Evolutionary conservation across 2,797 vertebrate genomes (phyloP), one percentile per base, ranked within the genome.

Genomic region (Acanthornis magna): DNA sequence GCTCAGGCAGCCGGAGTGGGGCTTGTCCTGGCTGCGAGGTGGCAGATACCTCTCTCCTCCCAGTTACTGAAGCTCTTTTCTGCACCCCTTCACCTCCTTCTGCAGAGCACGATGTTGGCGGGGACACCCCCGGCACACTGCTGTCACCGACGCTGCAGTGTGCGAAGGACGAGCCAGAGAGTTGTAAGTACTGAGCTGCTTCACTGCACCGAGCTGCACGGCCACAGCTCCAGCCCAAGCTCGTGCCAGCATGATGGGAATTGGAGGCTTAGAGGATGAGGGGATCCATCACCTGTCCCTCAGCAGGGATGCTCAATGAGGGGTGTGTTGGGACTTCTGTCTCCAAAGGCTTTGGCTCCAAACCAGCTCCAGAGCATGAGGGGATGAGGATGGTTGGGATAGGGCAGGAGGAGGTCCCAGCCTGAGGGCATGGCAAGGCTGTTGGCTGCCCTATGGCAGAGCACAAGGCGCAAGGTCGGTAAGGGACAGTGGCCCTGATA

Each of bases 121-220:
- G 8, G 38, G 75, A 79, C 2, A 1, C 32, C 23, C 2, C 4
- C 0, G 18, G 10, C 16, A 2, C 6, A 0, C 18, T 79, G 40
- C 61, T 53, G 40, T 53, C 91, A 23, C 65, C n/a, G 0, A 5
- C 32, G 38, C 83, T 27, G 47, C 81, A 14, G 86, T 0, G 10
- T 54, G 29, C 0, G 0, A 88, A 91, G 65, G 38, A 80, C 0
- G 10, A 92, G 65, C 65, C 79, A 11, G 38, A 74, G 29, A 85
- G 27, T 4, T 0, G 85, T 95, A 93, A 95, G 95, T 93, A 91
- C 53, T 0, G 3, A 25, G 29, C 81, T 65, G 73, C 74, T 70
- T 58, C 43, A 47, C 94, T 53, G 67, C 79, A 58, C 85, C 7
- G 2, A 77, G 81, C 82, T 96, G 68, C 57, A 42, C 2, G 1